Evolutionary conservation across 2,113 vertebrate genomes (phyloP), one percentile per base, ranked within the genome.

Genomic region (Mustelus asterias): DNA sequence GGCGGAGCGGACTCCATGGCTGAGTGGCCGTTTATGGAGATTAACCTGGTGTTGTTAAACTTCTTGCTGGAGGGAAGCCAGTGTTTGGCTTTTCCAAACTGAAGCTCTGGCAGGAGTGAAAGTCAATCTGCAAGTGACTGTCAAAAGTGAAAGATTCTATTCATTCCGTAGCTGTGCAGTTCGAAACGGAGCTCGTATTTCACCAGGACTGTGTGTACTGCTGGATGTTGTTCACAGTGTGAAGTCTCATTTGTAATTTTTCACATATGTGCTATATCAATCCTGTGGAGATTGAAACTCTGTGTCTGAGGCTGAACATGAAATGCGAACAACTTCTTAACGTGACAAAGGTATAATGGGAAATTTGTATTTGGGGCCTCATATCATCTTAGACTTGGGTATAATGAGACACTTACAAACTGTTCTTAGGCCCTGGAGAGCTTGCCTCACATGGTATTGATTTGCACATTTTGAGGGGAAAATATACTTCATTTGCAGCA

Each of bases 181-280:
- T 95, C 1, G 93, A 95, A 70, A 5, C 37, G 14, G 24, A 26
- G 93, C 93, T 95, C 20, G 3, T 95, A 70, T 95, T 95, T 72
- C 67, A 70, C 44, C 67, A 70, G 63, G 65, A 48, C 65, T 48
- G 67, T 70, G 67, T 72, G 65, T 95, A 72, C 24, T 48, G 93
- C 22, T 54, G 48, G 44, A 54, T 88, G 80, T 67, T 93, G 63
- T 24, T 72, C 93, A 94, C 92, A 48, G 2, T 70, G 20, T 95
- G 67, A 48, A 95, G 26, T 94, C 70, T 69, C 67, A 94, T 94
- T 44, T 70, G 67, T 48, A 70, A 95, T 95, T 14, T 93, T 70
- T 95, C 63, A 72, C 67, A 20, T 29, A 69, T 72, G 65, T 95
- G 24, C 58, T 54, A 24, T 29, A 95, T 72, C 67, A 95, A 95